Conservation (phyloP, 2,113 vertebrate genomes). For the Pipa parva region DNA sequence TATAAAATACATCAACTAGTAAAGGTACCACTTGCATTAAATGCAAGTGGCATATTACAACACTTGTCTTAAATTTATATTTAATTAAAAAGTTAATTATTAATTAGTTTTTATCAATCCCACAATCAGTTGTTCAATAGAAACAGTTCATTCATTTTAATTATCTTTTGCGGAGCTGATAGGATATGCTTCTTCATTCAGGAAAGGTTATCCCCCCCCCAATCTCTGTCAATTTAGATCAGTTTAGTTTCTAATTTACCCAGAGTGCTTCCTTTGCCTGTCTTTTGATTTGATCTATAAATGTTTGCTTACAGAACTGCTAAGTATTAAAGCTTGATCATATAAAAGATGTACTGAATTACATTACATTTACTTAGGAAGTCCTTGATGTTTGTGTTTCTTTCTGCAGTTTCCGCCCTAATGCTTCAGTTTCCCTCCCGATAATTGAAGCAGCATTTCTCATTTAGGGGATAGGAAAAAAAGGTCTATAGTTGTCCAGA, state of each 20-base stretch:
- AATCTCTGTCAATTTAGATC: slow-evolving; percentile 65
- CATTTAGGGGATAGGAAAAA: slow-evolving; percentile 14
- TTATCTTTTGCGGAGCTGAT: slow-evolving; percentile 65
- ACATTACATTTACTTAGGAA: slow-evolving; percentile 45
- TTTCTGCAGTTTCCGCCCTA: slow-evolving; percentile 36
- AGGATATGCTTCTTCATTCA: slow-evolving; percentile 66
- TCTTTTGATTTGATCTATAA: slow-evolving; percentile 57
- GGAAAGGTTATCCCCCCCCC: slow-evolving; percentile 72
- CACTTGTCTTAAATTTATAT: slow-evolving; percentile 68
- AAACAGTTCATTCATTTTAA: slow-evolving; percentile 71
- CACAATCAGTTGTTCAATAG: slow-evolving; percentile 70
- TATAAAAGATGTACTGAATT: slow-evolving; percentile 54
- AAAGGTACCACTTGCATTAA: slow-evolving; percentile 54
- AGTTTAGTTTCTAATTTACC: slow-evolving; percentile 59
- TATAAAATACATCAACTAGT: slow-evolving; percentile 37
- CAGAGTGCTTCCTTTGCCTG: slow-evolving; percentile 56
- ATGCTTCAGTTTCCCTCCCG: slow-evolving; percentile 20
- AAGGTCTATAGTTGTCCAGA: neutral
- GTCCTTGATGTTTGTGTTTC: slow-evolving; percentile 39
- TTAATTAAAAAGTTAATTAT: slow-evolving; percentile 84
- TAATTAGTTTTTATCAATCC: slow-evolving; percentile 71
- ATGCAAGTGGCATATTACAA: slow-evolving; percentile 58
- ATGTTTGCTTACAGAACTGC: slow-evolving; percentile 60
- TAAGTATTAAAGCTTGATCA: slow-evolving; percentile 62
- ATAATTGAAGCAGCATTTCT: slow-evolving; percentile 32